Conservation (phyloP, 2,888 invertebrate genomes). For the Heliconius aoede region DNA sequence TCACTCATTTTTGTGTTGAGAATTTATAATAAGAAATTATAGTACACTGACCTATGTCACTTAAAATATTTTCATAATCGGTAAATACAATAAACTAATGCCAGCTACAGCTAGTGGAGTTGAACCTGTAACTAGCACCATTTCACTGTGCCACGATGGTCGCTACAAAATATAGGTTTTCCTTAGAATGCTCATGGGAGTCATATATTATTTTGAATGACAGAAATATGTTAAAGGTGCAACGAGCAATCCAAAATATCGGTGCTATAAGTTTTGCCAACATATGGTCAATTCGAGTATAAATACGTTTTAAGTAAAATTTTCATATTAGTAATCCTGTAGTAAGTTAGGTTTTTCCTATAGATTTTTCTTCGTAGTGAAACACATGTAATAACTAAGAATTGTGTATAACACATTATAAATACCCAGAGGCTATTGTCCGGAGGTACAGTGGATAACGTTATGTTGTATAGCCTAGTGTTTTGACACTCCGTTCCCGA, state of each 20-base stretch:
- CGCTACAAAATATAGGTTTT: background rate
- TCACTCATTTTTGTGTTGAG: background rate
- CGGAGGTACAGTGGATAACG: too few relatives aligned
- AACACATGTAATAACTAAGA: too few relatives aligned
- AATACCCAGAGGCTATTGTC: too few relatives aligned
- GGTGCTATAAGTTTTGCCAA: background rate
- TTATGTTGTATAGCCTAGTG: too few relatives aligned
- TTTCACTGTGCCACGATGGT: too few relatives aligned
- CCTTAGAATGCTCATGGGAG: background rate
- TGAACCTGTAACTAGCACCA: background rate
- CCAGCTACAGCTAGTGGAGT: background rate
- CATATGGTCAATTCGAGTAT: background rate
- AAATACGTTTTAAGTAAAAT: background rate
- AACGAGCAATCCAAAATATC: slow-evolving; percentile 1
- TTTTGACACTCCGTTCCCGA: too few relatives aligned
- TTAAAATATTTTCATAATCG: too few relatives aligned
- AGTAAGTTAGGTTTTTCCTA: too few relatives aligned
- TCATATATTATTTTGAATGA: slow-evolving; percentile 12
- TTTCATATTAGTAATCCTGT: too few relatives aligned
- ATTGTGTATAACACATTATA: too few relatives aligned
- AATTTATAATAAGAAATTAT: background rate
- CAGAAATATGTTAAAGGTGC: slow-evolving; percentile 8
- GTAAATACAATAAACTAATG: background rate
- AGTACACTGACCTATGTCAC: too few relatives aligned
- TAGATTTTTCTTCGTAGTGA: too few relatives aligned